Evolutionary conservation across 2,888 invertebrate species (phyloP).

Genomic region (Balanococcus diminutus): DNA sequence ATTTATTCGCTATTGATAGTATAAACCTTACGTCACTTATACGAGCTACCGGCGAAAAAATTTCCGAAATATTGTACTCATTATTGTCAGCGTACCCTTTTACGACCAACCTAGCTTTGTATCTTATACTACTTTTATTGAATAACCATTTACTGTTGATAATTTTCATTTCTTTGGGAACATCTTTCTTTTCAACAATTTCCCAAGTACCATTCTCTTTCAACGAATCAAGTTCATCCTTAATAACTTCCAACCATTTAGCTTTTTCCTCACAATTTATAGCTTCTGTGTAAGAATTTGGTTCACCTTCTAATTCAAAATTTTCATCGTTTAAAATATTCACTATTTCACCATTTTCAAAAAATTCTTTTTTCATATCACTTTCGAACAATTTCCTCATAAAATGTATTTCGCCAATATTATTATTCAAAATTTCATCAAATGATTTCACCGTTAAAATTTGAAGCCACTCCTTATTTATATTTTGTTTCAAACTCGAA

Average conservation of each 20-base stretch:
- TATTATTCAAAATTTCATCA: too few relatives aligned
- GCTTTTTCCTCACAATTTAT: not conserved
- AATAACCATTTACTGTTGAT: constrained; percentile 34
- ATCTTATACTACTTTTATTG: not conserved
- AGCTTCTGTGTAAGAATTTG: not conserved
- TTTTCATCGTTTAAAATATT: too few relatives aligned
- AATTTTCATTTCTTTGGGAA: not conserved
- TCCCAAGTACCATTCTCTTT: not conserved
- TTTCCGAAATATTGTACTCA: constrained; percentile 33
- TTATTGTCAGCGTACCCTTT: constrained; percentile 34
- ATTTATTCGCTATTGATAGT: constrained; percentile 6
- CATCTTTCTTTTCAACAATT: not conserved
- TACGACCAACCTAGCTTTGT: constrained; percentile 48
- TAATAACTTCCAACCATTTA: not conserved
- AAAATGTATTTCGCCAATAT: too few relatives aligned
- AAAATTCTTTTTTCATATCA: too few relatives aligned
- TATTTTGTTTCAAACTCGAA: too few relatives aligned
- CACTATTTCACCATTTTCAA: too few relatives aligned
- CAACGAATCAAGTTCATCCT: not conserved
- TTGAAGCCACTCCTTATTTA: too few relatives aligned
- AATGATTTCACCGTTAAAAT: too few relatives aligned
- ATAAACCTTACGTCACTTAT: constrained; percentile 19
- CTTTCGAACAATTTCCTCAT: too few relatives aligned
- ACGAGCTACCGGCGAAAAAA: constrained; percentile 49
- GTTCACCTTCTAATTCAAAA: too few relatives aligned